Base-by-base conservation (phyloP, 2,113 vertebrate genomes). In the Ia io region DNA sequence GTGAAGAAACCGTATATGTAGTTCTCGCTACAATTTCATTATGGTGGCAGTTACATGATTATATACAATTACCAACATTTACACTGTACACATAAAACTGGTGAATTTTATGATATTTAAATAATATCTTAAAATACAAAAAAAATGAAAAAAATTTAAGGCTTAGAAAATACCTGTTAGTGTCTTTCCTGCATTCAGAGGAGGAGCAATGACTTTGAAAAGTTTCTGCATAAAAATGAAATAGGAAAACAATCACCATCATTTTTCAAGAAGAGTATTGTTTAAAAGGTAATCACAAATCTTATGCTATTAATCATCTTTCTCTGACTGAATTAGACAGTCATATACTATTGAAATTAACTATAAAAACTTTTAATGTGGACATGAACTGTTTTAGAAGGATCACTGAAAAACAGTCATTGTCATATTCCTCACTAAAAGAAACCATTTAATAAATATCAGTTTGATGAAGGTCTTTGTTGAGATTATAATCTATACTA, bases 161-260 rank as follows among this genome's bases (percentile, higher is more conserved):
- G 37, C 40, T 88, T 91, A 88, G 78, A 92, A 94, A 96, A 91
- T 83, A 99, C 99, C 99, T 98, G 99, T 98, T 83, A 99, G 98
- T 73, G 99, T 98, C 88, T 98, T 99, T 30, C 99, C 99, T 97
- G 99, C 98, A 90, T 97, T 98, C 90, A 99, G 98, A 30, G 98
- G 98, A 96, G 99, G 99, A 88, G 99, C 98, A 97, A 99, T 99
- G 93, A 99, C 98, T 98, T 98, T 99, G 98, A 99, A 99, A 84
- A 99, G 99, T 98, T 99, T 99, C 99, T 99, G 98, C 84, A 98
- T 98, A 25, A 98, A 89, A 97, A 97, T 88, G 47, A 76, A 97
- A 97, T 69, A 95, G 59, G 42, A 96, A 94, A 96, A 95, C 14
- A 92, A 97, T 88, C 53, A 94, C 22, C 35, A 91, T 91, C 16